Conservation (phyloP, 2,888 invertebrate species). For the Odontomyia ornata region DNA sequence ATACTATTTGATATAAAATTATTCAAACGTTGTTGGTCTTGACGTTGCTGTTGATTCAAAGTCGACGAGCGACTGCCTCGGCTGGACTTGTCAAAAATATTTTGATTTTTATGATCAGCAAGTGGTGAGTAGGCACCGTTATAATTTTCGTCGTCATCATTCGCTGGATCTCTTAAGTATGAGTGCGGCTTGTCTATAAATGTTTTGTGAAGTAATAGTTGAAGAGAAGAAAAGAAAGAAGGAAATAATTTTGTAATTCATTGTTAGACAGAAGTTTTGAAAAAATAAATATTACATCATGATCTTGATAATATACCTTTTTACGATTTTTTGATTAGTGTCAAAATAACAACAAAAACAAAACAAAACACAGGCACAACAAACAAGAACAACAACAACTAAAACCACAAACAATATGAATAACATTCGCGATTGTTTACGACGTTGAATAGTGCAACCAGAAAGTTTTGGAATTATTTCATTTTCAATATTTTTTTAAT, state of each 20-base stretch:
- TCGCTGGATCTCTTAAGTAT: conserved; percentile 10
- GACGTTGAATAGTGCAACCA: too few species aligned
- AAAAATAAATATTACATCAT: neutral
- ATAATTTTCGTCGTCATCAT: neutral
- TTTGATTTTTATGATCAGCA: conserved; percentile 19
- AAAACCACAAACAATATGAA: neutral
- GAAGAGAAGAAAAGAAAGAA: neutral
- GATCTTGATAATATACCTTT: neutral
- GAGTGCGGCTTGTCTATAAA: conserved; percentile 28
- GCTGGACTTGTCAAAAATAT: neutral
- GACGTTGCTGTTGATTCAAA: neutral
- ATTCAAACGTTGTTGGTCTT: conserved; percentile 15
- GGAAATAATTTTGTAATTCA: neutral
- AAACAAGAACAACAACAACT: conserved; percentile 2
- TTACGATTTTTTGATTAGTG: neutral
- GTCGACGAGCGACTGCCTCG: neutral
- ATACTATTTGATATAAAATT: conserved; percentile 40
- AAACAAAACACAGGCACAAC: conserved; percentile 13
- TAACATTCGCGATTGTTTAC: neutral
- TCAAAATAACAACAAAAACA: neutral
- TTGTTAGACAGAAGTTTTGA: neutral
- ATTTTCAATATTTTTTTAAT: too few species aligned
- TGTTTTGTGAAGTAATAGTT: too few species aligned
- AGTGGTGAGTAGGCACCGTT: conserved; percentile 10
- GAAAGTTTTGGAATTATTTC: too few species aligned